phyloP scores from a whole-genome alignment of 2,888 invertebrate genomes.

The Spilosoma lubricipeda region DNA sequence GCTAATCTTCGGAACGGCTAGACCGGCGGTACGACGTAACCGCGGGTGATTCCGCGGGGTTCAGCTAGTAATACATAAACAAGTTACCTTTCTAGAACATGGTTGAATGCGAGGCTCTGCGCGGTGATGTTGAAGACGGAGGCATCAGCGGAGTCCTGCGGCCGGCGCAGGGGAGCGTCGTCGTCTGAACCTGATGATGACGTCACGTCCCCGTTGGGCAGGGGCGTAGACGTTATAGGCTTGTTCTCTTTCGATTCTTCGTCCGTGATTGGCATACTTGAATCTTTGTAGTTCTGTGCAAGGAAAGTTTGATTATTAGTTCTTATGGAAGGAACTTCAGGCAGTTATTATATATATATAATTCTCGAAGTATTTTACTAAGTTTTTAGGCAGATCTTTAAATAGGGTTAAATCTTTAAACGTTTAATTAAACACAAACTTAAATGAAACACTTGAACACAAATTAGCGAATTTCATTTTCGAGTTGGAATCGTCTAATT shows the following conservation, averaged over 20 bases:
- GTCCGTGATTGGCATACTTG: constrained; percentile 74
- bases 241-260: constrained; percentile 85
- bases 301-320: not conserved
- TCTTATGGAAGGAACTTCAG: not conserved
- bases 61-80: too few species aligned
- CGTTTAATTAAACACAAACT: not conserved
- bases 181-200: constrained; percentile 74
- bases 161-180: constrained; percentile 74
- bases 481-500: too few species aligned
- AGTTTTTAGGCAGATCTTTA: not conserved
- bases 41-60: too few species aligned
- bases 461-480: too few species aligned
- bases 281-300: constrained; percentile 70
- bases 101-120: constrained; percentile 56
- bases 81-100: constrained; percentile 56
- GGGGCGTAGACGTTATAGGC: constrained; percentile 80
- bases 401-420: not conserved
- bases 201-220: constrained; percentile 71
- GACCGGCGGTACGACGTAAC: too few species aligned
- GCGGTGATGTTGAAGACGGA: constrained; percentile 61
- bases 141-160: constrained; percentile 61
- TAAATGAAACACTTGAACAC: not conserved
- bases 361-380: not conserved
- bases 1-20: too few species aligned
- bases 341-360: too few species aligned